Evolutionary conservation across 1,140 invertebrate species (phyloP), one percentile per base, ranked within the genome.

Genomic region (Drosophila orosa): DNA sequence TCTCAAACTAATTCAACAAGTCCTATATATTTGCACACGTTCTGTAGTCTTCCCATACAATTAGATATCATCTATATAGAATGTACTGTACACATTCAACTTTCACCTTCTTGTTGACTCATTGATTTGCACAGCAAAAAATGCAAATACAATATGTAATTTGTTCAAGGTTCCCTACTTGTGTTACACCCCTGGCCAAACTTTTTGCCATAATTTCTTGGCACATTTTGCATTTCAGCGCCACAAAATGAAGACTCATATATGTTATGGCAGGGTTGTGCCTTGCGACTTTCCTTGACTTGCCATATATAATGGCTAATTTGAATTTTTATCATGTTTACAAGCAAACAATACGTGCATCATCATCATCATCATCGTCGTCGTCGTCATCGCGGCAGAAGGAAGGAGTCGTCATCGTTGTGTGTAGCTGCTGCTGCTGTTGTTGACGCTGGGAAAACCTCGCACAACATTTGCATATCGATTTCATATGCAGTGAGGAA

Each of bases 311-410:
- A 89, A 89, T 84, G 80, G 84, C 84, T 89, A 89, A 89, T 89
- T 89, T 89, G 80, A 89, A 89, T 89, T 89, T 89, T 89, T 89
- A 89, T 89, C 84, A 89, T 89, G 84, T 89, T 89, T 89, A 90
- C 84, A 90, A 89, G 84, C 84, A 90, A 89, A 89, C 84, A 90
- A 87, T 89, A 89, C 85, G 84, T 89, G 84, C 84, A 89, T 85
- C 85, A 90, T 89, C 84, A 89, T 89, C 73, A 60, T 76, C 44
- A 52, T 60, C 58, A 44, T 58, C 39, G 31, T 87, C 83, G 78
- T 87, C 72, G 48, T 76, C 45, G 45, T 66, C 52, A 45, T 48
- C 29, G n/a, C 50, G 24, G 48, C 44, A 42, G 62, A 42, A 45
- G 31, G 55, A 59, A 65, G 55, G 60, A 69, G 63, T 54, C 40